Evolutionary conservation across 2,797 vertebrate genomes (phyloP).

Genomic region (Salmo trutta): DNA sequence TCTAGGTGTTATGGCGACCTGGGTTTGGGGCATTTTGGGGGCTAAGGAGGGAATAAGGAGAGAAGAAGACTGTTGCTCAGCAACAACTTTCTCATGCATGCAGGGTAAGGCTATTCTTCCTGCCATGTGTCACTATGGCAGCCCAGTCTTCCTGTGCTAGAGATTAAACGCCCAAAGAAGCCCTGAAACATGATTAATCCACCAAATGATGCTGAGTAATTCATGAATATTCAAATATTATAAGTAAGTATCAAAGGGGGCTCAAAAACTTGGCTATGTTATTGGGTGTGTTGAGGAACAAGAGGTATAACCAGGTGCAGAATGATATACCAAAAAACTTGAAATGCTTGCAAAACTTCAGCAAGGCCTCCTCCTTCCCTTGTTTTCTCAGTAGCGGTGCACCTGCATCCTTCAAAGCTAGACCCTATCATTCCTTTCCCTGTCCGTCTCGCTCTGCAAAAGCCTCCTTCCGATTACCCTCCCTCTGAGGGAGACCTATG

Average conservation of each 20-base stretch:
- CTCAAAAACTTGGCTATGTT: not conserved
- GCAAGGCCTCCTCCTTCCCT: not conserved
- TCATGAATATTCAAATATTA: not conserved
- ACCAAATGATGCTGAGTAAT: not conserved
- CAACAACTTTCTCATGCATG: conserved; percentile 49
- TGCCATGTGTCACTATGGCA: not conserved
- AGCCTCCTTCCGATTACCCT: conserved; percentile 13
- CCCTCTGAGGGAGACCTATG: conserved; percentile 57
- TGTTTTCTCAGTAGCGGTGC: conserved; percentile 25
- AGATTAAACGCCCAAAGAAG: not conserved
- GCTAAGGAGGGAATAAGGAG: conserved; percentile 10
- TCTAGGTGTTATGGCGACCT: not conserved
- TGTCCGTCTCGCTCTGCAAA: conserved; percentile 43
- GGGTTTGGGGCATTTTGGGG: conserved; percentile 4
- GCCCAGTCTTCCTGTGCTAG: not conserved
- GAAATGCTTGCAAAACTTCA: not conserved
- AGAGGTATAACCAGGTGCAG: not conserved
- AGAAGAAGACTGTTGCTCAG: conserved; percentile 58
- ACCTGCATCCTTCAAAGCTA: conserved; percentile 65
- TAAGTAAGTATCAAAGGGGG: not conserved
- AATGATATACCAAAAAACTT: conserved; percentile 22
- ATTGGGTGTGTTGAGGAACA: not conserved
- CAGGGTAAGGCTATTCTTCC: not conserved
- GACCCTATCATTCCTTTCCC: conserved; percentile 38
- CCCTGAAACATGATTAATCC: not conserved